These are phyloP conservation scores for Hipposideros armiger DNA, from an alignment of 2,113 vertebrate genomes.

Conservation along the genomic window DNA sequence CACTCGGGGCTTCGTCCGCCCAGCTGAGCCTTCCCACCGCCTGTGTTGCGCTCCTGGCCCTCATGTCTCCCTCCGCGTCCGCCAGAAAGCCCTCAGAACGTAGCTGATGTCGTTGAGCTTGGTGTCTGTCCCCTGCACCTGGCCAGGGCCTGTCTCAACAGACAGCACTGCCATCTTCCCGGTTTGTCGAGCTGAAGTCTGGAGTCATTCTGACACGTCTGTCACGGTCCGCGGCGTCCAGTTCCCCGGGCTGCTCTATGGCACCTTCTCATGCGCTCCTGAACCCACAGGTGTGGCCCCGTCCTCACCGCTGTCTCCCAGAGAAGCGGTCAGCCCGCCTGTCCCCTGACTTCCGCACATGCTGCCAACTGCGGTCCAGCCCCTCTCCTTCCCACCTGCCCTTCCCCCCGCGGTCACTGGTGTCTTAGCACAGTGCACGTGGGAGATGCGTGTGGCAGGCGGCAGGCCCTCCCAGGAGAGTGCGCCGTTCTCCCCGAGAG, in stretches of 20 bases:
- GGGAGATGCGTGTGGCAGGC: rapidly evolving
- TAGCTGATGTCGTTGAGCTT: rapidly evolving
- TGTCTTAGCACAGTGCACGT: rapidly evolving
- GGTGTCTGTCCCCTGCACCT: rapidly evolving
- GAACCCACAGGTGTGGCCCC: rapidly evolving
- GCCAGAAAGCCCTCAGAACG: rapidly evolving
- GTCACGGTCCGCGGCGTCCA: rapidly evolving
- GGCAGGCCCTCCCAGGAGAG: rapidly evolving
- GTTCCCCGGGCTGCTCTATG: rapidly evolving
- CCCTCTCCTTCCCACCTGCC: no score
- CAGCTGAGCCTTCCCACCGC: no score
- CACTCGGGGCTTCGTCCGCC: rapidly evolving
- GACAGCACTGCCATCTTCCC: rapidly evolving
- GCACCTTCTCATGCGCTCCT: rapidly evolving
- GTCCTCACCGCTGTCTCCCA: rapidly evolving
- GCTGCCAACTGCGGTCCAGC: rapidly evolving
- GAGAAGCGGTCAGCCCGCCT: rapidly evolving
- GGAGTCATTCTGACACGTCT: rapidly evolving
- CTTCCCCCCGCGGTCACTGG: rapidly evolving
- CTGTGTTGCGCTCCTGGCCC: rapidly evolving
- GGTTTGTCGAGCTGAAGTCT: not conserved
- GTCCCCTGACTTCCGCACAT: rapidly evolving
- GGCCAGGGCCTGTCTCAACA: rapidly evolving
- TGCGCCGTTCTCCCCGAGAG: rapidly evolving
- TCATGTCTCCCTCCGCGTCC: rapidly evolving